phyloP scores from a whole-genome alignment of 1,140 invertebrate species.

The Papilio polytes region DNA sequence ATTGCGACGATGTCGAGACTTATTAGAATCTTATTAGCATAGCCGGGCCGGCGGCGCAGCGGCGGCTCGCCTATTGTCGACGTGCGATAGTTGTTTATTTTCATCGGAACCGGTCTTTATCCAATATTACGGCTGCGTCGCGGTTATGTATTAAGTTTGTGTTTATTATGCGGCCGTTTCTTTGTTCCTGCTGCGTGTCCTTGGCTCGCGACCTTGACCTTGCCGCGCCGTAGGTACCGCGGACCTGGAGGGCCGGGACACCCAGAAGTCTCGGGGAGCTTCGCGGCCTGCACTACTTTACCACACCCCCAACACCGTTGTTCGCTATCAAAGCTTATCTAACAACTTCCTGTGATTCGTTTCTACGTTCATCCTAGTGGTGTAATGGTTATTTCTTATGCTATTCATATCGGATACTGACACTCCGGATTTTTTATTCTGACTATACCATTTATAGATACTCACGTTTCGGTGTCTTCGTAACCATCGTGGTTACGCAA shows the following conservation, averaged over 20 bases:
- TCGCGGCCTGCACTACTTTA: neutral
- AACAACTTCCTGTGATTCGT: no score
- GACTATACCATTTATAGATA: no score
- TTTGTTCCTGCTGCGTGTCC: slow-evolving; percentile 62
- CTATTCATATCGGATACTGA: no score
- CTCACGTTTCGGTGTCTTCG: no score
- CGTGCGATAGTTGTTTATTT: slow-evolving; percentile 49
- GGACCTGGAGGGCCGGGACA: neutral
- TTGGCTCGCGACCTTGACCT: slow-evolving; percentile 73
- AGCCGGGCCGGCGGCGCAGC: slow-evolving; percentile 23
- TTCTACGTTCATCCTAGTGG: no score
- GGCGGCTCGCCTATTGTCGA: slow-evolving; percentile 23
- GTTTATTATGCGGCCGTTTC: slow-evolving; percentile 39
- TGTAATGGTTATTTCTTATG: no score
- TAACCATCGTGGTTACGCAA: no score
- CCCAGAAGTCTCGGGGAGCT: neutral
- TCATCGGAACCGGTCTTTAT: slow-evolving; percentile 30
- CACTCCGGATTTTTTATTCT: no score
- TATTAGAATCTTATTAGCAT: slow-evolving; percentile 70
- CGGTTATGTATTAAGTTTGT: slow-evolving; percentile 23
- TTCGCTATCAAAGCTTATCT: neutral
- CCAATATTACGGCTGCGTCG: slow-evolving; percentile 32
- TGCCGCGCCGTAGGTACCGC: slow-evolving; percentile 40
- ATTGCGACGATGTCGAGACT: slow-evolving; percentile 47
- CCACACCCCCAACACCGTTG: neutral